phyloP scores from a whole-genome alignment of 2,888 invertebrate species.

The Monoplex corrugatus region DNA sequence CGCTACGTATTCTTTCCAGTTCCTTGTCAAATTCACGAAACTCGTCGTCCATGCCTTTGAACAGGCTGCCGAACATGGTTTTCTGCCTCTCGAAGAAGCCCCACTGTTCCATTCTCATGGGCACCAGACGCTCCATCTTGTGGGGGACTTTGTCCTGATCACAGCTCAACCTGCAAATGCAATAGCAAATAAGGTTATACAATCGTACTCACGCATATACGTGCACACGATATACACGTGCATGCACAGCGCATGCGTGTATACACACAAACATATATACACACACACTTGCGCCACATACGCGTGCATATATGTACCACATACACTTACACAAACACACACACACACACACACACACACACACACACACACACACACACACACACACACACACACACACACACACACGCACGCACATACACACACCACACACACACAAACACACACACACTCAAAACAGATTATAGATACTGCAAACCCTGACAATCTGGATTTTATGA shows the following conservation, averaged over 20 bases:
- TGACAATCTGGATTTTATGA: too few relatives aligned
- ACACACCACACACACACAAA: constrained; percentile 24
- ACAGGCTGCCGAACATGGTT: constrained; percentile 57
- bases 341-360: neutral
- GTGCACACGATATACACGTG: too few relatives aligned
- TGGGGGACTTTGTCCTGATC: too few relatives aligned
- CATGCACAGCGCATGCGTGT: neutral
- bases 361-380: constrained; percentile 18
- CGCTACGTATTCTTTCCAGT: constrained; percentile 63
- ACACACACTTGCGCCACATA: neutral
- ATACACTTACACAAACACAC: neutral
- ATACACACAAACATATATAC: neutral
- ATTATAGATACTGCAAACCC: too few relatives aligned
- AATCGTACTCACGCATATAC: too few relatives aligned
- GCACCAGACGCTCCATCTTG: constrained; percentile 59
- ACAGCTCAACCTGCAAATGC: neutral
- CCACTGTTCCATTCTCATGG: constrained; percentile 59
- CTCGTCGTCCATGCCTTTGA: constrained; percentile 58
- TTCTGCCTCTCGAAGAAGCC: constrained; percentile 65
- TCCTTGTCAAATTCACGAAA: constrained; percentile 66
- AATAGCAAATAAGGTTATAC: too few relatives aligned
- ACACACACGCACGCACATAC: neutral
- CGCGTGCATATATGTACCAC: neutral
- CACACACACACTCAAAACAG: neutral
- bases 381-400: neutral